Evolutionary conservation across 92 coral and sea anemone genomes (phyloP).

Genomic region (Diadumene lineata): DNA sequence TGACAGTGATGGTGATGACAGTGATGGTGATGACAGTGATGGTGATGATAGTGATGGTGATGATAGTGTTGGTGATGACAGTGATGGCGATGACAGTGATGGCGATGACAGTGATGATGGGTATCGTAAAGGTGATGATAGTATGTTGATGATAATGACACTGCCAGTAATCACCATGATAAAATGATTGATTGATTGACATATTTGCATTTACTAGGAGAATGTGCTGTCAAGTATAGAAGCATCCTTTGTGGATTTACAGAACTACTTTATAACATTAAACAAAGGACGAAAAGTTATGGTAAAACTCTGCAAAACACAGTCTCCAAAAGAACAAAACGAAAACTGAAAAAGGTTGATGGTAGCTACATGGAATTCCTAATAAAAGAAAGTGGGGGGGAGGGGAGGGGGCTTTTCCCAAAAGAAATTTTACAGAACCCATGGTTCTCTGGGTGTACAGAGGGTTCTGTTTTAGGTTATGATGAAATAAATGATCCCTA

Average conservation of each 20-base stretch:
- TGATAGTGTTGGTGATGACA: not conserved
- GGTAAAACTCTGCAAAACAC: constrained; percentile 50
- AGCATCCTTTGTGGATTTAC: constrained; percentile 83
- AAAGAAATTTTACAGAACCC: no score
- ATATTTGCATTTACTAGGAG: constrained; percentile 47
- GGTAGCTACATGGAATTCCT: no score
- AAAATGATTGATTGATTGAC: not conserved
- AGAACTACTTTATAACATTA: constrained; percentile 77
- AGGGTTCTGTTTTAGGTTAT: no score
- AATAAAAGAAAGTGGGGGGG: no score
- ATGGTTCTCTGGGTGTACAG: no score
- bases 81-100: not conserved
- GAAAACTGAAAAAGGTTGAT: not conserved
- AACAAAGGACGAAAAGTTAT: constrained; percentile 71
- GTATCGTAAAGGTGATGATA: not conserved
- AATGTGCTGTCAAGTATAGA: constrained; percentile 67
- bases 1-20: no score
- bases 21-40: not conserved
- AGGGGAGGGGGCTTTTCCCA: no score
- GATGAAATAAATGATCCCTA: no score
- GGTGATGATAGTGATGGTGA: not conserved
- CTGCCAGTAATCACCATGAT: no score
- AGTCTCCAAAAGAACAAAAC: constrained; percentile 3
- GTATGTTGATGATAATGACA: not conserved
- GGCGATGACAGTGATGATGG: not conserved